Evolutionary conservation across 2,797 vertebrate species (phyloP).

Genomic region (Semotilus atromaculatus): DNA sequence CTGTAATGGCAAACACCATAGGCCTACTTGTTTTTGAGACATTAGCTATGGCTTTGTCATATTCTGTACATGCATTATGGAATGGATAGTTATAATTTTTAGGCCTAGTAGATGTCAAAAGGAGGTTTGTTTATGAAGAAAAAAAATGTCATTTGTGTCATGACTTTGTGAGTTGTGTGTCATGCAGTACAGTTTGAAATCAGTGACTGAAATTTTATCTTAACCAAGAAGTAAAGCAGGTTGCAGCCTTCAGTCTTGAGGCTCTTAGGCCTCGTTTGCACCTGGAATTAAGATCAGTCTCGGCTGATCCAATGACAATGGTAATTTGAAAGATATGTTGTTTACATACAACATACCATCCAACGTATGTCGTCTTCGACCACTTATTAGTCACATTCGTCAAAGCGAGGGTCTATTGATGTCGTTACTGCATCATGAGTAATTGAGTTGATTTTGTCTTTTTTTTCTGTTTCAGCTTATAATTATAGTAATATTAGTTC

Average conservation of each 20-base stretch:
- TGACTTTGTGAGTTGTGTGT: not conserved
- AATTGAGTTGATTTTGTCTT: too few relatives aligned
- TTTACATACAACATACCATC: too few relatives aligned
- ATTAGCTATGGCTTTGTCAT: not conserved
- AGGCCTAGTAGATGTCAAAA: not conserved
- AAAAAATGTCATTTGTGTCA: not conserved
- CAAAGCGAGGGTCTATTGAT: not conserved
- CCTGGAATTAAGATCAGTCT: not conserved
- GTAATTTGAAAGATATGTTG: not conserved
- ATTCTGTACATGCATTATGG: not conserved
- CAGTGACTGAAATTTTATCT: slow-evolving; percentile 4
- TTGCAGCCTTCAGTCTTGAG: not conserved
- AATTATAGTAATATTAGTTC: not conserved
- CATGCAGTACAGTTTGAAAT: slow-evolving; percentile 15
- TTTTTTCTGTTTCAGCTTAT: too few relatives aligned
- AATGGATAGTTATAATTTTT: not conserved
- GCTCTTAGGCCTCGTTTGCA: not conserved
- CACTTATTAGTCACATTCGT: not conserved
- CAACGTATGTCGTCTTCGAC: not conserved
- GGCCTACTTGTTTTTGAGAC: not conserved
- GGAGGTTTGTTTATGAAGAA: not conserved
- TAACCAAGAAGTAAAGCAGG: not conserved
- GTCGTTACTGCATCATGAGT: not conserved
- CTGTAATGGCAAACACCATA: not conserved
- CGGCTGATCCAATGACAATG: not conserved